Base-by-base conservation (phyloP, 2,797 vertebrate species). In the Amblyopsis hoosieri region DNA sequence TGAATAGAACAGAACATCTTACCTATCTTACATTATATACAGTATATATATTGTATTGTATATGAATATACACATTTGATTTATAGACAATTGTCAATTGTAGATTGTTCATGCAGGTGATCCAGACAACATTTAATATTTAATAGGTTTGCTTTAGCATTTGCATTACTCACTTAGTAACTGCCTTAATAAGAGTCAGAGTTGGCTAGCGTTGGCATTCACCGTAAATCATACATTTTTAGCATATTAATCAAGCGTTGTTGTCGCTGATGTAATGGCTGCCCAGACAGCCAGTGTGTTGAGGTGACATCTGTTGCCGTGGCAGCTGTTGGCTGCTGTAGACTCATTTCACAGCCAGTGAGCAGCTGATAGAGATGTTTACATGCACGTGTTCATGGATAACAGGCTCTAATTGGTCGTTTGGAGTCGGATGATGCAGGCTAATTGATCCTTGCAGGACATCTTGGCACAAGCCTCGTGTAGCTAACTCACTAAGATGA, bases 351-450 rank as follows among this genome's bases (percentile, higher is more conserved):
- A 92, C 93, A 93, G 92, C 92, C 90, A 93, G 87, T 90, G 89
- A 94, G 90, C 91, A 93, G 89, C 91, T 92, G 92, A 95, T 94
- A 93, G 93, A 94, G 92, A 94, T 91, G 93, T 93, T 93, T 93
- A 90, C 45, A 3, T 92, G 90, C 90, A 86, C 88, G 91, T 86
- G 92, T 90, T 85, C 87, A 86, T 90, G 81, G 85, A 91, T 61
- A 88, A 87, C 89, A 85, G 81, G 88, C 90, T 91, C 89, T 88
- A 92, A 92, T 93, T 93, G 91, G 93, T 91, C 90, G 90, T 88
- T 89, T 91, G 90, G 89, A 92, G 91, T 93, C 91, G 90, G 92
- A 94, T 94, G 90, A 93, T 29, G 11, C 19, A 23, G 23, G 23
- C 15, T 93, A 11, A 31, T 29, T 12, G 11, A 29, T 54, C 29